A percentile compares a stretch with the other conserved stretches of the same genome.
Evolutionary conservation across 2,888 invertebrate species (phyloP).

Genomic region (Patella ulyssiponensis): DNA sequence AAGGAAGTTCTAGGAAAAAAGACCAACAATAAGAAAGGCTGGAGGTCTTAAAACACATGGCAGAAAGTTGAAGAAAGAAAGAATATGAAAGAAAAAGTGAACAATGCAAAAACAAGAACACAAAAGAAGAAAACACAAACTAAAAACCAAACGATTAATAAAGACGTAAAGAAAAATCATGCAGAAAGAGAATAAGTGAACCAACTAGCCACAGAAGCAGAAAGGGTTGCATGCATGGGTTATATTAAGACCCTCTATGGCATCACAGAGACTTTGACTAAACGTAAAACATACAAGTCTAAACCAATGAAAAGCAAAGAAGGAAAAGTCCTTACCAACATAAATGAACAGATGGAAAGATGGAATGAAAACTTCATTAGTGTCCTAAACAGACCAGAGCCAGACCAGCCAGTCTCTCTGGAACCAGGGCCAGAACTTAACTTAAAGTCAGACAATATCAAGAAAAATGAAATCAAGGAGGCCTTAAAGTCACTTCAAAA

Average conservation of each 20-base stretch:
- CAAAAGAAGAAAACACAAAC: not conserved
- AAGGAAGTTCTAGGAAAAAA: not conserved
- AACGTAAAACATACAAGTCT: not conserved
- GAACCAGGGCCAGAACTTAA: no score
- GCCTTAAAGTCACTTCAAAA: conserved; percentile 19
- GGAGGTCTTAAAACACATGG: not conserved
- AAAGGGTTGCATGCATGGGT: not conserved
- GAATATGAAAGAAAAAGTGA: not conserved
- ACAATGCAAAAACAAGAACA: not conserved
- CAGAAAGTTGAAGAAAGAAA: not conserved
- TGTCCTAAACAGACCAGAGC: not conserved
- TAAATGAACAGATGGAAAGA: not conserved
- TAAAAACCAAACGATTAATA: not conserved
- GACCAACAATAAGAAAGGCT: conserved; percentile 19
- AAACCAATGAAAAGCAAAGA: not conserved
- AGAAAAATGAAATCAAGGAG: conserved; percentile 13
- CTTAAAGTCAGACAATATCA: conserved; percentile 13
- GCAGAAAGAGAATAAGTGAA: not conserved
- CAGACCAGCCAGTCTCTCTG: no score
- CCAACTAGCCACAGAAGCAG: not conserved
- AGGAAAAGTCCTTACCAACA: not conserved
- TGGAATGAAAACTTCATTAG: not conserved
- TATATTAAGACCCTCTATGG: not conserved
- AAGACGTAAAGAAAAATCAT: not conserved
- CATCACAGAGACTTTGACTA: not conserved